phyloP scores from a whole-genome alignment of 1,140 invertebrate species.

The Penaeus japonicus region DNA sequence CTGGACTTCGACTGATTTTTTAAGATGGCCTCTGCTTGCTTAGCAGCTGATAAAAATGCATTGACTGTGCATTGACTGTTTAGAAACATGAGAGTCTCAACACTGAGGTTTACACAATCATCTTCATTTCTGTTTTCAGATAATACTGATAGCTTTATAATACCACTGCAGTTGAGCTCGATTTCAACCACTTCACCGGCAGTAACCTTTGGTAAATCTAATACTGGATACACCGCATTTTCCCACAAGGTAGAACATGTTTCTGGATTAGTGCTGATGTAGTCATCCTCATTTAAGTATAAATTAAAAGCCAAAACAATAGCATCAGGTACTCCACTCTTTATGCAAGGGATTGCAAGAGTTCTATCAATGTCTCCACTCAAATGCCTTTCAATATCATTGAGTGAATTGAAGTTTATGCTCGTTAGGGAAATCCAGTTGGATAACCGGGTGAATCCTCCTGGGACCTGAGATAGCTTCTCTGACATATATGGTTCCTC shows the following conservation, averaged over 20 bases:
- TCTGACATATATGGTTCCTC: conserved; percentile 74
- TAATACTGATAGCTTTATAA: conserved; percentile 1
- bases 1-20: background rate
- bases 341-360: conserved; percentile 62
- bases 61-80: conserved; percentile 19
- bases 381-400: conserved; percentile 66
- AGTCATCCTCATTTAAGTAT: conserved; percentile 73
- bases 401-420: conserved; percentile 74
- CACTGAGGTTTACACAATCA: conserved; percentile 1
- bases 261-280: conserved; percentile 67
- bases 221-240: conserved; percentile 71
- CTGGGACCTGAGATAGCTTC: conserved; percentile 69
- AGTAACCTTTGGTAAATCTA: background rate
- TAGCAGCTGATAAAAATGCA: conserved; percentile 4
- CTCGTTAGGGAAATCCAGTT: conserved; percentile 68
- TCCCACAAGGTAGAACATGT: conserved; percentile 74
- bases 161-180: background rate
- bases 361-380: conserved; percentile 64
- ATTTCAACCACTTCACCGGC: too few species aligned
- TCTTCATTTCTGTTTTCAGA: background rate
- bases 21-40: background rate
- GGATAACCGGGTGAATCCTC: conserved; percentile 70
- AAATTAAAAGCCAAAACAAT: conserved; percentile 78
- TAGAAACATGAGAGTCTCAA: conserved; percentile 31
- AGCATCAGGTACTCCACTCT: conserved; percentile 71